phyloP scores from a whole-genome alignment of 2,113 vertebrate species.

The Glaucomys volans region DNA sequence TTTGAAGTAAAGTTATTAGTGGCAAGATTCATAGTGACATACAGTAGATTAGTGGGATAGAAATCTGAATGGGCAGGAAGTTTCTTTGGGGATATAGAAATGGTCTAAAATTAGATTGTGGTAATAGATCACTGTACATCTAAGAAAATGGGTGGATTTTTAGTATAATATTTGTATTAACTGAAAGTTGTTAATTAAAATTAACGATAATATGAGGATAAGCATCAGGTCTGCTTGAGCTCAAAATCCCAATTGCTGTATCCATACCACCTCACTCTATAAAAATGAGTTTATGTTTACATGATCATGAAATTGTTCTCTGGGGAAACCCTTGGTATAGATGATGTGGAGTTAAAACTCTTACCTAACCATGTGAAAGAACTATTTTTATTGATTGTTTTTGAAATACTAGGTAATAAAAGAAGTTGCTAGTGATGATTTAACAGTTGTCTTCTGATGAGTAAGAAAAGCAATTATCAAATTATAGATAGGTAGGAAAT shows the following conservation, averaged over 20 bases:
- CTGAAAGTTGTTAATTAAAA: slow-evolving; percentile 1
- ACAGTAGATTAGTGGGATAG: background rate
- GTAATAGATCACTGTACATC: background rate
- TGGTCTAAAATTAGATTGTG: background rate
- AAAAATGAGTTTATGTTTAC: background rate
- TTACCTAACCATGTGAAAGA: background rate
- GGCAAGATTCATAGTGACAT: background rate
- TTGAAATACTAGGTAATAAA: background rate
- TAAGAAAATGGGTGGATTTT: background rate
- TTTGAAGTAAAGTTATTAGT: background rate
- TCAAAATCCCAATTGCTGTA: background rate
- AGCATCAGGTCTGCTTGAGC: background rate
- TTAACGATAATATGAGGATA: background rate
- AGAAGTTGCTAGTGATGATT: background rate
- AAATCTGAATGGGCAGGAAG: background rate
- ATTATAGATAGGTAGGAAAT: background rate
- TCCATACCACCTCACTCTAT: background rate
- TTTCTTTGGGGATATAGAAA: background rate
- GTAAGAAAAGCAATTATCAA: background rate
- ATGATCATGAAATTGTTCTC: background rate
- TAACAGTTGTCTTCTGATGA: background rate
- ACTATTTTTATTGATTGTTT: background rate
- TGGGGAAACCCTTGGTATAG: background rate
- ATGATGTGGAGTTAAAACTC: background rate
- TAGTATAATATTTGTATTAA: background rate